Percentiles rank a stretch among this genome's conserved stretches.
These are phyloP conservation scores for Zhuqinia jingwanae DNA, from an alignment of 2,888 invertebrate genomes.

Conservation along the genomic window DNA sequence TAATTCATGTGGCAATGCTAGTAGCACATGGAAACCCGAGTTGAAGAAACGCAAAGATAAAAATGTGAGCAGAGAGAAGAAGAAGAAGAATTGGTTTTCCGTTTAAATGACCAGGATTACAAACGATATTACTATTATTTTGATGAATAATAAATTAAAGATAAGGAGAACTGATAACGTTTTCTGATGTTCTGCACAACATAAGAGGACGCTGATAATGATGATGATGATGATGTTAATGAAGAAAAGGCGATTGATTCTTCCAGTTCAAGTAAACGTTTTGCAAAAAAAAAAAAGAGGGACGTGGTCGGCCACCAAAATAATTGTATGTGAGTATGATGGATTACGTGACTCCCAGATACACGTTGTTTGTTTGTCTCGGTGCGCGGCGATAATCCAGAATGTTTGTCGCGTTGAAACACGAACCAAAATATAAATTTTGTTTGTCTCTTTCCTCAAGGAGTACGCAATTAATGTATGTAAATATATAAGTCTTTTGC, in stretches of 20 bases:
- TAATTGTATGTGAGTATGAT: no score
- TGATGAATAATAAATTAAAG: slow-evolving; percentile 42
- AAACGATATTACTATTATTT: slow-evolving; percentile 10
- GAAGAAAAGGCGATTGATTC: background rate
- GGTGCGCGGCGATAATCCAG: no score
- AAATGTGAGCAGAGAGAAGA: background rate
- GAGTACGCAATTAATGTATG: no score
- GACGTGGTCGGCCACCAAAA: no score
- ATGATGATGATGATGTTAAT: background rate
- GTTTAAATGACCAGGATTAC: background rate
- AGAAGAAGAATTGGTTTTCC: slow-evolving; percentile 16
- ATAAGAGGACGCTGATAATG: background rate
- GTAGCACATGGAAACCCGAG: background rate
- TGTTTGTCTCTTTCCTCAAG: no score
- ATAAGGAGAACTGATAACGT: slow-evolving; percentile 35
- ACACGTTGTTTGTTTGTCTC: no score
- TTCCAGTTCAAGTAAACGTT: background rate
- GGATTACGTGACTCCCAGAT: background rate
- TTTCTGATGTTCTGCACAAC: slow-evolving; percentile 4
- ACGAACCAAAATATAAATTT: background rate
- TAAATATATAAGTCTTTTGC: no score
- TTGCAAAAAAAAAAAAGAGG: background rate
- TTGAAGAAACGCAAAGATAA: background rate
- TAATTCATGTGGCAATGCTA: no score
- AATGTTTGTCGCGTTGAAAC: slow-evolving; percentile 14